Evolutionary conservation across 2,888 invertebrate genomes (phyloP), one percentile per base, ranked within the genome.

Genomic region (Stenichneumon culpator): DNA sequence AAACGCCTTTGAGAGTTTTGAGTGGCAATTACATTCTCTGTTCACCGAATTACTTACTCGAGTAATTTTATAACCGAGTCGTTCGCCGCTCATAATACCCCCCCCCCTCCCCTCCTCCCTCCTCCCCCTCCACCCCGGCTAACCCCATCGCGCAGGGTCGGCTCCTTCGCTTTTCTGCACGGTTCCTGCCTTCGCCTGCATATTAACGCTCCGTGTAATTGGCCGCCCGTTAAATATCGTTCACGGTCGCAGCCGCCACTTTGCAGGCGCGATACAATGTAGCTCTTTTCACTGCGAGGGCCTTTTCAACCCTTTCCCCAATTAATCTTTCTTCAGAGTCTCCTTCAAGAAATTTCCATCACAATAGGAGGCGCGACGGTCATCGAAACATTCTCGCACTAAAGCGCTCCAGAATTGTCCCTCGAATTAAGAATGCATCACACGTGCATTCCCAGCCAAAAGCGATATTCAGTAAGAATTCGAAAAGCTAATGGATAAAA

Each of bases 21-120:
- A 92, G 92, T 92, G 92, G 89, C 90, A 92, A 92, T 92, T 92
- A 92, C 91, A 88, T 87, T 85, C 87, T 83, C 28, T 88, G 88
- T 90, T 90, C 89, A 77, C 86, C 87, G 80, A 91, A 92, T 92
- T 92, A 91, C 89, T 90, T 89, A 89, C 91, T 89, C 86, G 87
- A 87, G 88, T 90, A 90, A 91, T 90, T 91, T 91, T 88, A 90
- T 90, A 88, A 87, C 81, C 63, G 60, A n/a, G 44, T 60, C 32
- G 57, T 32, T 19, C 44, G 7, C 69, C 39, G 54, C 60, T 32
- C 60, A 36, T 72, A 67, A 70, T 52, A 60, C 57, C 25, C 28
- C 11, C 36, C 16, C 39, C 11, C 9, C 36, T 25, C 28, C 11
- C 36, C 16, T 11, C 11, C 9, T 9, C 11, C 11, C 36, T 3